Evolutionary conservation across 1,140 invertebrate genomes (phyloP).

Genomic region (Heliconius nattereri): DNA sequence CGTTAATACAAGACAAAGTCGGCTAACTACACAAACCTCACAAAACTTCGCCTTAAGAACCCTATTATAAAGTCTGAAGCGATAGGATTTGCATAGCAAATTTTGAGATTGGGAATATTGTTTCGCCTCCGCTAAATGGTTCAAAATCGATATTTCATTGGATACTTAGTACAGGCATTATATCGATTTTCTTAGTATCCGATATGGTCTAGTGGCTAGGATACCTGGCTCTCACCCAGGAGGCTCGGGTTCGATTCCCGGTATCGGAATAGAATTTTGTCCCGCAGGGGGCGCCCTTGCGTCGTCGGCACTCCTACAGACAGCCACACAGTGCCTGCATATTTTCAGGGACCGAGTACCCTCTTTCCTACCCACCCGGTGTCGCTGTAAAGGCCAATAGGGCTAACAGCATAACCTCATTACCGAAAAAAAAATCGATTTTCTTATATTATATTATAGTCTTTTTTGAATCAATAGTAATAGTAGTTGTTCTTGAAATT

Average conservation of each 20-base stretch:
- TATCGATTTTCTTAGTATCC: conserved; percentile 41
- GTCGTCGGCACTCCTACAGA: too few species aligned
- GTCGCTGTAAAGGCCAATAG: too few species aligned
- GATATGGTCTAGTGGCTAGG: conserved; percentile 61
- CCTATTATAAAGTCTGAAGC: conserved; percentile 19
- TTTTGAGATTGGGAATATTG: conserved; percentile 18
- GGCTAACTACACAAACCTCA: conserved; percentile 2
- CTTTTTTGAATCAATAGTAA: too few species aligned
- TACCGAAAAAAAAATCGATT: too few species aligned
- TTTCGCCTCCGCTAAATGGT: conserved; percentile 20
- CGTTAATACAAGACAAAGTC: conserved; percentile 9
- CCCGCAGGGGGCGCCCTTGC: too few species aligned
- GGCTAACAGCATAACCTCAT: too few species aligned
- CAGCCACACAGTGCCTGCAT: too few species aligned
- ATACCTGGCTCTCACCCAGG: conserved; percentile 57
- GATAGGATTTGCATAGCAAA: conserved; percentile 20
- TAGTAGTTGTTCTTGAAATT: too few species aligned
- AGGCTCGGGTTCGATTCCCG: conserved; percentile 57
- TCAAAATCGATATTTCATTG: conserved; percentile 19
- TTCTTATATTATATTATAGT: not conserved
- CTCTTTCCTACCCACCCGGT: too few species aligned
- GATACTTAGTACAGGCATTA: conserved; percentile 12
- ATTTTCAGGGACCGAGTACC: too few species aligned
- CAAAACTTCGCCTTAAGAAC: conserved; percentile 17
- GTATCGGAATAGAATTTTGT: conserved; percentile 60